A percentile compares a stretch with the other conserved stretches of the same genome.
Conservation (phyloP, 1,140 invertebrate genomes). For the Berghia stephanieae region DNA sequence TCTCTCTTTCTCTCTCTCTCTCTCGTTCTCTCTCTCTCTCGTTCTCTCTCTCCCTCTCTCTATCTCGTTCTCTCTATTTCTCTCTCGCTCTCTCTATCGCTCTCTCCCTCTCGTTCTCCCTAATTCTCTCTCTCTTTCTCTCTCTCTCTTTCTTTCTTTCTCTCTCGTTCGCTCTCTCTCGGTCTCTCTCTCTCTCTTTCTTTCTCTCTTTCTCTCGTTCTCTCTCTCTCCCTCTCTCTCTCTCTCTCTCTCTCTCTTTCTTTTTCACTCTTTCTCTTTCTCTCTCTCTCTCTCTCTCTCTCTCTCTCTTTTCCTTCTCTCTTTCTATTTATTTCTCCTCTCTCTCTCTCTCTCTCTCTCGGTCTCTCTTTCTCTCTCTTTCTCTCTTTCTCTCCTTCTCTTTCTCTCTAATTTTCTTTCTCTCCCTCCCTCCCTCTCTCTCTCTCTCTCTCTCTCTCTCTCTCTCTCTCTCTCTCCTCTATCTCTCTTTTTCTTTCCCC, state of each 20-base stretch:
- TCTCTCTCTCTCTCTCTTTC: not conserved
- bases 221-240: not conserved
- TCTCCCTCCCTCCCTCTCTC: slow-evolving; percentile 16
- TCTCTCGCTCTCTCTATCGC: slow-evolving; percentile 10
- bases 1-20: not conserved
- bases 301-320: not conserved
- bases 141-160: not conserved
- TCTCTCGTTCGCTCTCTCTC: too few species aligned
- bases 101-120: too few species aligned
- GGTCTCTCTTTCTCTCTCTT: not conserved
- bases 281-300: not conserved
- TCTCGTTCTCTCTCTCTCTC: not conserved
- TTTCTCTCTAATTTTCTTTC: slow-evolving; percentile 9
- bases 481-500: not conserved
- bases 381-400: slow-evolving; percentile 5
- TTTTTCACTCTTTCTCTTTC: slow-evolving; percentile 9
- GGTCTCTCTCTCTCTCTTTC: too few species aligned
- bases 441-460: not conserved
- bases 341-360: not conserved
- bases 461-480: not conserved
- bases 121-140: not conserved
- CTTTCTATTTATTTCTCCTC: not conserved
- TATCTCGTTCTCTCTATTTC: not conserved
- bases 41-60: not conserved
- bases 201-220: too few species aligned